These are phyloP conservation scores for Drosophila anomelani DNA, from an alignment of 2,888 invertebrate species.

Conservation along the genomic window DNA sequence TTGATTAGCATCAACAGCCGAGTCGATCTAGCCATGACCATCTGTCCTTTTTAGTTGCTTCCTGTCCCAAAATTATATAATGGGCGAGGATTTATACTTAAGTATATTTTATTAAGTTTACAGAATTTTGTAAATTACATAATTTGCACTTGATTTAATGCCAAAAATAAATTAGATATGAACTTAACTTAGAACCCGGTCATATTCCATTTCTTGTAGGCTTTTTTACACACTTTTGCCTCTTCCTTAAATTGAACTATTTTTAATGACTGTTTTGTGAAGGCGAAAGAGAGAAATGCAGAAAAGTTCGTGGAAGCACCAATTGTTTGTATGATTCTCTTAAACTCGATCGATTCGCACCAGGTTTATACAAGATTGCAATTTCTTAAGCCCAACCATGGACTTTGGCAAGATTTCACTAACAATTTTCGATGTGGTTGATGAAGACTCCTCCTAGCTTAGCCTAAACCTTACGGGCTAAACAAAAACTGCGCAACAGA, in stretches of 20 bases:
- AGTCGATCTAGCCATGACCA: no score
- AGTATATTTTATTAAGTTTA: constrained; percentile 56
- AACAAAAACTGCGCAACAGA: constrained; percentile 49
- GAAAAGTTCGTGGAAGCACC: constrained; percentile 76
- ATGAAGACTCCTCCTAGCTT: constrained; percentile 52
- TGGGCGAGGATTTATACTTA: neutral
- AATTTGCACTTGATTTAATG: constrained; percentile 45
- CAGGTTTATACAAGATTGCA: constrained; percentile 53
- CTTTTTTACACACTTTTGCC: constrained; percentile 44
- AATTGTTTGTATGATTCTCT: constrained; percentile 29
- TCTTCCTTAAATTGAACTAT: constrained; percentile 76
- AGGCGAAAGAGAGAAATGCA: constrained; percentile 69
- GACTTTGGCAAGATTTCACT: constrained; percentile 76
- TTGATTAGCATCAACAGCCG: no score
- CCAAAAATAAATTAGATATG: constrained; percentile 74
- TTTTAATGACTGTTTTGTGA: constrained; percentile 79
- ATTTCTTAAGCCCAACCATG: constrained; percentile 47
- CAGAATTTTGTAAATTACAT: constrained; percentile 54
- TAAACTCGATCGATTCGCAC: constrained; percentile 57
- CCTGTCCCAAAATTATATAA: neutral
- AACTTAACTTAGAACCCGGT: constrained; percentile 56
- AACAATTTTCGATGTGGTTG: constrained; percentile 61
- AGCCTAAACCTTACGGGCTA: constrained; percentile 51
- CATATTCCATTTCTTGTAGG: constrained; percentile 38
- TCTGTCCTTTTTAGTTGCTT: neutral